Evolutionary conservation across 1,140 invertebrate genomes (phyloP).

Genomic region (Neuroterus valhalla): DNA sequence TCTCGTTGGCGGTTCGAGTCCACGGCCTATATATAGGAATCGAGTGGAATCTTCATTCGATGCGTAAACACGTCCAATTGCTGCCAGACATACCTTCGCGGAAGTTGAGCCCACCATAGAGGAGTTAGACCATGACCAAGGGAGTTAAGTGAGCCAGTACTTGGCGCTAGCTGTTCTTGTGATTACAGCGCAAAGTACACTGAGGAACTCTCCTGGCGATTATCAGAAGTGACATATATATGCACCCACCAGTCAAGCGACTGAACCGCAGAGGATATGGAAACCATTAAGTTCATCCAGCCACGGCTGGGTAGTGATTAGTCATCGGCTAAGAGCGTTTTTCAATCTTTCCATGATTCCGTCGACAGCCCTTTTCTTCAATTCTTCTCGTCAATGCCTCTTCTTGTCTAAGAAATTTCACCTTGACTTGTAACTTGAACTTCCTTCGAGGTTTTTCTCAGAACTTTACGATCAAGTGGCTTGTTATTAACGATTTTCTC

Average conservation of each 20-base stretch:
- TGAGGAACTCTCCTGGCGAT: constrained; percentile 41
- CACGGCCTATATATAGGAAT: constrained; percentile 43
- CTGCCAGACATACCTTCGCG: constrained; percentile 58
- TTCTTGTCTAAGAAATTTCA: not conserved
- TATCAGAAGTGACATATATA: constrained; percentile 52
- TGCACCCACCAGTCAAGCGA: constrained; percentile 28
- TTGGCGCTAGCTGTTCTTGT: constrained; percentile 54
- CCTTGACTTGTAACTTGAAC: not conserved
- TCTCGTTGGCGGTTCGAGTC: constrained; percentile 52
- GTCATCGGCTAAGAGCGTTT: not conserved
- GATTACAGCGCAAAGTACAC: constrained; percentile 56
- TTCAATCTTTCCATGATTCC: too few species aligned
- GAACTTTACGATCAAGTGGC: too few species aligned
- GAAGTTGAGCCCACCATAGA: constrained; percentile 56
- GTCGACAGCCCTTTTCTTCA: too few species aligned
- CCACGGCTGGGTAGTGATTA: not conserved
- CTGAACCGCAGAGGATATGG: constrained; percentile 34
- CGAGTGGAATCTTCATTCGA: constrained; percentile 58
- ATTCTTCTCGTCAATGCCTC: too few species aligned
- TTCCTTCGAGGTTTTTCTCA: constrained; percentile 10
- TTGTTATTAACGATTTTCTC: constrained; percentile 57
- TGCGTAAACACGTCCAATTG: constrained; percentile 68
- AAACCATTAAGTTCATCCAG: constrained; percentile 44
- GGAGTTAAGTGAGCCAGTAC: constrained; percentile 42
- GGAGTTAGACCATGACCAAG: constrained; percentile 48